Percentiles rank a stretch among this genome's conserved stretches.
Evolutionary conservation across 2,113 vertebrate genomes (phyloP).

Genomic region (Vulpes lagopus): DNA sequence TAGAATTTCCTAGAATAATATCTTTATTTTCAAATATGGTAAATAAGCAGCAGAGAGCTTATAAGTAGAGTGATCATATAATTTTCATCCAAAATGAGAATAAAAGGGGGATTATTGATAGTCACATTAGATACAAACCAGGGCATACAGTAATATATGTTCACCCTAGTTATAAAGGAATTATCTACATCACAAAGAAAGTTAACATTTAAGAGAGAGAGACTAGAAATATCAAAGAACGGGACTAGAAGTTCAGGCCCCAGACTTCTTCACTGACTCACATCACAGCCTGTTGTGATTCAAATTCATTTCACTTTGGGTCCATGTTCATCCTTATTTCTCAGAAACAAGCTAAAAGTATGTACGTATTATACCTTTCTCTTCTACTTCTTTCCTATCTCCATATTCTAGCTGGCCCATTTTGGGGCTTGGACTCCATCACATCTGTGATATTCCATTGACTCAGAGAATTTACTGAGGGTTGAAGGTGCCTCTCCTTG

Average conservation of each 20-base stretch:
- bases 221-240: neutral
- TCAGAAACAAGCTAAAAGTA: neutral
- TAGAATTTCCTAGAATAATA: neutral
- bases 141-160: neutral
- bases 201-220: neutral
- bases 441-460: too few species aligned
- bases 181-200: neutral
- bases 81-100: conserved; percentile 17
- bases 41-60: neutral
- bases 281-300: neutral
- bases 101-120: neutral
- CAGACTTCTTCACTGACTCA: neutral
- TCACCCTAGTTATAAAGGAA: neutral
- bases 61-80: neutral
- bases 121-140: neutral
- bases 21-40: conserved; percentile 40
- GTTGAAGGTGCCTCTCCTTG: neutral
- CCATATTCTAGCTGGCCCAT: neutral
- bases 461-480: neutral
- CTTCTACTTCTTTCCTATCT: neutral
- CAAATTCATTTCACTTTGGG: neutral
- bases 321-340: neutral
- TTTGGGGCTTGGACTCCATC: neutral
- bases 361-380: neutral
- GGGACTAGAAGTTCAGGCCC: neutral